A percentile compares a stretch with the other conserved stretches of the same genome.
These are phyloP conservation scores for Encarsia formosa DNA, from an alignment of 2,888 invertebrate genomes.

Conservation along the genomic window DNA sequence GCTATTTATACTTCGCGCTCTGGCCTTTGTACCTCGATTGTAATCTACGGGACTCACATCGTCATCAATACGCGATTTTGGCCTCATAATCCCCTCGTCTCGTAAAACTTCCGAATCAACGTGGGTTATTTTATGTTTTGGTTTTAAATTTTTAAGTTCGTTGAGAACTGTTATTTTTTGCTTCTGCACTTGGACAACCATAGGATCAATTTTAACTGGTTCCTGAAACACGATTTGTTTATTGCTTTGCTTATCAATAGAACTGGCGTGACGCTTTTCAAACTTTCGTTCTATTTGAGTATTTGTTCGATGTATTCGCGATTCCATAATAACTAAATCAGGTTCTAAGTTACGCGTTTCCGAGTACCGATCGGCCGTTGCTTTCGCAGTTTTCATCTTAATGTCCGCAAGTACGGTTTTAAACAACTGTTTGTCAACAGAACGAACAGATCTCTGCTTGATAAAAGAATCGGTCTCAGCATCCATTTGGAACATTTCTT, in stretches of 20 bases:
- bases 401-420: constrained; percentile 43
- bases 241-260: constrained; percentile 35
- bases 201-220: constrained; percentile 40
- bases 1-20: constrained; percentile 45
- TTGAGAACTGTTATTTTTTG: constrained; percentile 46
- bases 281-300: constrained; percentile 45
- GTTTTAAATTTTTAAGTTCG: constrained; percentile 44
- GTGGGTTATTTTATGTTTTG: constrained; percentile 47
- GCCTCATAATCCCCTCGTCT: constrained; percentile 49
- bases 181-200: constrained; percentile 44
- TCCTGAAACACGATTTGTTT: constrained; percentile 40
- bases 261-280: constrained; percentile 39
- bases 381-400: constrained; percentile 36
- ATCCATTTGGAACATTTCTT: constrained; percentile 74
- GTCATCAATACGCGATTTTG: constrained; percentile 48
- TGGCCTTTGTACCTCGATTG: constrained; percentile 34
- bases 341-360: constrained; percentile 32
- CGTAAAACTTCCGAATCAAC: constrained; percentile 48
- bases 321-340: constrained; percentile 41
- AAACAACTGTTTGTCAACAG: constrained; percentile 41
- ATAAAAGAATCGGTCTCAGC: constrained; percentile 48
- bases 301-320: constrained; percentile 43
- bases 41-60: constrained; percentile 43
- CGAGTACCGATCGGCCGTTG: constrained; percentile 43
- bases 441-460: constrained; percentile 43